Percentiles rank a stretch among this genome's conserved stretches.
Evolutionary conservation across 2,113 vertebrate genomes (phyloP).

Genomic region (Paradisaea rubra): DNA sequence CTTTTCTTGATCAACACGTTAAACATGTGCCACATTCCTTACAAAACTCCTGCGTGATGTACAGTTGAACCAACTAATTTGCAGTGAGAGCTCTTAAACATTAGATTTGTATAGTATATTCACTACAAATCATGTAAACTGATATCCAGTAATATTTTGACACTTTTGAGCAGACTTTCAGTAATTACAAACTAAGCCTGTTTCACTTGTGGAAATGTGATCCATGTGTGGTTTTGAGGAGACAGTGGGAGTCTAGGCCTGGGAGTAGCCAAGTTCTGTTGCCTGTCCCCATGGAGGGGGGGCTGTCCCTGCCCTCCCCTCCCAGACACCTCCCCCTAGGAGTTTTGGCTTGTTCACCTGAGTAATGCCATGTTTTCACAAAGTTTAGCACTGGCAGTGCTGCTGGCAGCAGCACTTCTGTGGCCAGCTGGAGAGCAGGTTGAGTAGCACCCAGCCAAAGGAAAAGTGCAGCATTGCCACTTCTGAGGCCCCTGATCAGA

Average conservation of each 20-base stretch:
- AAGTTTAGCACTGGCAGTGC: background rate
- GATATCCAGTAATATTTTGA: background rate
- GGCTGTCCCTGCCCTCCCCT: background rate
- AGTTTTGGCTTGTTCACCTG: background rate
- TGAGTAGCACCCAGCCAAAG: background rate
- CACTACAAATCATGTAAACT: background rate
- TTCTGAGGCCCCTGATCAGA: background rate
- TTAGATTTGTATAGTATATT: background rate
- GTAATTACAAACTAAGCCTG: background rate
- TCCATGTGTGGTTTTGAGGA: background rate
- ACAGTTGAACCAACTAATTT: background rate
- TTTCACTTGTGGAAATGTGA: background rate
- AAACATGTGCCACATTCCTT: background rate
- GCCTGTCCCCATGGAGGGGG: fast-evolving
- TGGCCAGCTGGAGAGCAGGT: background rate
- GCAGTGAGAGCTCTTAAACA: background rate
- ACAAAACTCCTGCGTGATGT: background rate
- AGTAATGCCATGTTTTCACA: background rate
- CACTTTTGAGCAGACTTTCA: background rate
- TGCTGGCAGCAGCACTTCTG: background rate
- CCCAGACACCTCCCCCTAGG: background rate
- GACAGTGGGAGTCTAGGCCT: background rate
- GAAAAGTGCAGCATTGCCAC: fast-evolving
- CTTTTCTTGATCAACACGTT: background rate
- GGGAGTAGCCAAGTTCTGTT: background rate